Evolutionary conservation across 2,113 vertebrate genomes (phyloP), one percentile per base, ranked within the genome.

Genomic region (Hippocampus abdominalis): DNA sequence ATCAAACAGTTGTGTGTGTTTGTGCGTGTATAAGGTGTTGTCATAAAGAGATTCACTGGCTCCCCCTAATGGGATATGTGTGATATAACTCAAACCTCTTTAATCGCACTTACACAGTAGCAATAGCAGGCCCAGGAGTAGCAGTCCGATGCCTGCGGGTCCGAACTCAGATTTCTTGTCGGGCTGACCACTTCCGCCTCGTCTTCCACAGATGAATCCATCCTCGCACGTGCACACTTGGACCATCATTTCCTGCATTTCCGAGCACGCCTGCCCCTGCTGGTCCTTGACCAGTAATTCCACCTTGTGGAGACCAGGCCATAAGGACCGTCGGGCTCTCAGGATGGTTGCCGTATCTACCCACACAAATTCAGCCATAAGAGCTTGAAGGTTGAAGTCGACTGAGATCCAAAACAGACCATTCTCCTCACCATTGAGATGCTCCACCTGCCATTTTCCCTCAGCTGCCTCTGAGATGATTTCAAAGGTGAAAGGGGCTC

Each of bases 401-500:
- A 15, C 3, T 32, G 3, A 40, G 40, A n/a, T n/a, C 21, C 16
- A 18, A 21, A 67, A 16, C 16, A 39, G 27, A 21, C 27, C 46
- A 48, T 15, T 54, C 2, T 48, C 10, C 90, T 94, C 84, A 99
- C 97, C 91, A 70, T 95, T 93, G 18, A 74, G 66, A 32, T 70
- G 86, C 56, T 88, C 85, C 68, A 95, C 83, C 2, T 80, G 77
- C 96, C 96, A 98, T 10, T 92, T 74, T 36, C 93, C 86, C 23
- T 81, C 10, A 3, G 90, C 93, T 5, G 86, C 92, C 51, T 92
- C 77, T 29, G 93, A 90, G 61, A 94, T 3, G 15, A 98, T 36
- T 2, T 3, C 57, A 74, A 95, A 98, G 1, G 68, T 80, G 79
- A 97, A 95, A 1, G 97, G 96, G 27, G 86, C 69, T 27, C 92